phyloP scores from a whole-genome alignment of 2,888 invertebrate species.

The Portevinia maculata region DNA sequence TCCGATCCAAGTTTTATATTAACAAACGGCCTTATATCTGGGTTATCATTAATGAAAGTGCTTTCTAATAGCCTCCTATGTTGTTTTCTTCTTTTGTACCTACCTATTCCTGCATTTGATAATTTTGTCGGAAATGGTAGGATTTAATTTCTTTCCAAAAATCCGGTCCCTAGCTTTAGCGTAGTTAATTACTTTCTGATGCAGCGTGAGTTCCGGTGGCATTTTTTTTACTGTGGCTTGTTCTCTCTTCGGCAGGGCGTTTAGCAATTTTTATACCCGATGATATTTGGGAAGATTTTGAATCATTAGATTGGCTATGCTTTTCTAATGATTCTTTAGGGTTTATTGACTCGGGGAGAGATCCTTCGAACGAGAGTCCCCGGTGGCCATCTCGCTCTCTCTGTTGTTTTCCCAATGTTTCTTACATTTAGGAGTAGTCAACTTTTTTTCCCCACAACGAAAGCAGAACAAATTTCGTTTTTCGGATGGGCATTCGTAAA shows the following conservation, averaged over 20 bases:
- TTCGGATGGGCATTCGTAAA: no score
- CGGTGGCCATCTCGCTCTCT: no score
- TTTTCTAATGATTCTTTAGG: neutral
- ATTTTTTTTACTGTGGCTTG: neutral
- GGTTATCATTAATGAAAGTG: no score
- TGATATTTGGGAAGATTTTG: neutral
- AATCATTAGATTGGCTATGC: slow-evolving; percentile 7
- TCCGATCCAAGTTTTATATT: neutral
- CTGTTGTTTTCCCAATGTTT: slow-evolving; percentile 13
- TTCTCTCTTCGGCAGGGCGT: neutral
- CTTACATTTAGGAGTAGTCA: neutral
- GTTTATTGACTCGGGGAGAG: no score
- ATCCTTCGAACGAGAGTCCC: no score
- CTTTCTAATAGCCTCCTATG: neutral
- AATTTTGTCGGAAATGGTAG: neutral
- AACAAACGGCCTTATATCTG: neutral
- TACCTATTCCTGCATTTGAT: neutral
- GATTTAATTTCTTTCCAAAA: no score
- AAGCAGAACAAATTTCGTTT: slow-evolving; percentile 10
- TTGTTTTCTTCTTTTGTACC: neutral
- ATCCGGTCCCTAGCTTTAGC: neutral
- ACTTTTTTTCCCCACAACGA: slow-evolving; percentile 2
- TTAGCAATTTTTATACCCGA: neutral
- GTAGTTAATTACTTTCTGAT: neutral
- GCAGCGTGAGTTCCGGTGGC: neutral